Percentiles rank a stretch among this genome's conserved stretches.
Evolutionary conservation across 2,113 vertebrate species (phyloP).

Genomic region (Cavia porcellus): DNA sequence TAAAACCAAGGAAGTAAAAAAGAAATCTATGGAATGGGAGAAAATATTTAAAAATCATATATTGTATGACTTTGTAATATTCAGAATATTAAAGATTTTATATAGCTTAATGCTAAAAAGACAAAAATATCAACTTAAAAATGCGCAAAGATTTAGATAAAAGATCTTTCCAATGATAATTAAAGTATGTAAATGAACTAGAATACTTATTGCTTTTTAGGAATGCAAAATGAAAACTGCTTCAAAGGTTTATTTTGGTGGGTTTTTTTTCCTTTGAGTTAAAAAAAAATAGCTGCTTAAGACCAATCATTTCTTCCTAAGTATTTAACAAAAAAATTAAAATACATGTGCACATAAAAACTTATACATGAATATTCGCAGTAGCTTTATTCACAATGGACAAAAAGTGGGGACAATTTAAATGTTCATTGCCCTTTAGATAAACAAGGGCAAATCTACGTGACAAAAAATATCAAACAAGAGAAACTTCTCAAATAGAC

Average conservation of each 20-base stretch:
- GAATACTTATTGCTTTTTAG: neutral
- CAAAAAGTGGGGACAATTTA: neutral
- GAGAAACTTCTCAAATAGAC: neutral
- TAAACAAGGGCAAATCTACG: neutral
- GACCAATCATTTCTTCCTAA: neutral
- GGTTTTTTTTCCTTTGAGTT: neutral
- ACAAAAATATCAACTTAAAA: neutral
- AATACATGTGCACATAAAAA: neutral
- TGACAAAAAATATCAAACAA: neutral
- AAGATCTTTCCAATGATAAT: neutral
- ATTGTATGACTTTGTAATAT: neutral
- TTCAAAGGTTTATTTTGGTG: neutral
- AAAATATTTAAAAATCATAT: neutral
- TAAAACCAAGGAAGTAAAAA: neutral
- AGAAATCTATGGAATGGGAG: neutral
- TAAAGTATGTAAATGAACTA: neutral
- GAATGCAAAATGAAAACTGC: neutral
- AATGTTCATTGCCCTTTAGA: neutral
- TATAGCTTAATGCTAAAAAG: neutral
- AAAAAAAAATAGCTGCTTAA: neutral
- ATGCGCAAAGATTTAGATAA: neutral
- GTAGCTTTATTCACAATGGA: neutral
- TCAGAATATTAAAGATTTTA: neutral
- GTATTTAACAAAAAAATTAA: neutral
- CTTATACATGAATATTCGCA: neutral